phyloP scores from a whole-genome alignment of 1,140 invertebrate species.

The Oncopodura yosiiana region DNA sequence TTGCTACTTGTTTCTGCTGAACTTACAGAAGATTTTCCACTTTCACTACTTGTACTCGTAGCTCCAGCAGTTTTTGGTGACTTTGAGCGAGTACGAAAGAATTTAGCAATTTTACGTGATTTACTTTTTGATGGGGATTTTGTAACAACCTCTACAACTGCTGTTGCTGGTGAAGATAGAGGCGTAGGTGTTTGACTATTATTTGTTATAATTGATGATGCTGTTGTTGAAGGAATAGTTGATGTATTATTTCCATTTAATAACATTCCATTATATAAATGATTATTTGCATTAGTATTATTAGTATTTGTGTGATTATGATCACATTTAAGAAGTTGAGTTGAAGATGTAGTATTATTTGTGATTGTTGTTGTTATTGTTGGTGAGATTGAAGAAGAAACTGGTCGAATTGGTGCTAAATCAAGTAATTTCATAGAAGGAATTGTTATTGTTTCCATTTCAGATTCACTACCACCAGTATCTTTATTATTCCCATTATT shows the following conservation, averaged over 20 bases:
- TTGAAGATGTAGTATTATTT: too few species aligned
- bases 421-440: slow-evolving; percentile 34
- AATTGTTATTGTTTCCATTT: slow-evolving; percentile 26
- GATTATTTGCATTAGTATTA: too few species aligned
- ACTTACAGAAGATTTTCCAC: slow-evolving; percentile 33
- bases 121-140: slow-evolving; percentile 35
- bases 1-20: slow-evolving; percentile 12
- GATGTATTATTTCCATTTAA: neutral
- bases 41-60: slow-evolving; percentile 29
- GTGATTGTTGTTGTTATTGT: too few species aligned
- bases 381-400: neutral
- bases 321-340: too few species aligned
- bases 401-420: slow-evolving; percentile 22
- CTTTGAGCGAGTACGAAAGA: slow-evolving; percentile 31
- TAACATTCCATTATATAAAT: neutral
- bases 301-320: too few species aligned
- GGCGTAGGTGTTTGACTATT: slow-evolving; percentile 13
- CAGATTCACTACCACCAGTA: slow-evolving; percentile 27
- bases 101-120: slow-evolving; percentile 34
- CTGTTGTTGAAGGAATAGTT: slow-evolving; percentile 3
- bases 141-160: too few species aligned
- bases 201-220: slow-evolving; percentile 2
- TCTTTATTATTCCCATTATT: neutral
- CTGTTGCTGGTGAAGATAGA: slow-evolving; percentile 4
- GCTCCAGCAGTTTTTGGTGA: slow-evolving; percentile 30